Conservation (phyloP, 2,888 invertebrate species). For the Perdita meconis region DNA sequence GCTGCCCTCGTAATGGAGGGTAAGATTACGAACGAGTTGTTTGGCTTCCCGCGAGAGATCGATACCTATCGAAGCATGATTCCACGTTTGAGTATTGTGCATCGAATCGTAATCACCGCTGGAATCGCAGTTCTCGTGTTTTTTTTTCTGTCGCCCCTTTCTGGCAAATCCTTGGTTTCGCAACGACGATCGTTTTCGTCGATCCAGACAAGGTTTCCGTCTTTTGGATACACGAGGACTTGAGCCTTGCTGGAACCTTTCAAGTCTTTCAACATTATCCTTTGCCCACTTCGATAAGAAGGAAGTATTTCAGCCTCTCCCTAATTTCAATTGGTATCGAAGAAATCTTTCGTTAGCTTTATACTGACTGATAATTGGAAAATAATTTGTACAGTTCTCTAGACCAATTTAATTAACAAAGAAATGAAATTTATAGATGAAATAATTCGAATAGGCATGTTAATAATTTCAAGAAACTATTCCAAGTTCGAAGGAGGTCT, state of each 20-base stretch:
- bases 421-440: no score
- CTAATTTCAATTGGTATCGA: no score
- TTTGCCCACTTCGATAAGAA: neutral
- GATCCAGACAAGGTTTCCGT: constrained; percentile 16
- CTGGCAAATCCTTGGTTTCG: constrained; percentile 28
- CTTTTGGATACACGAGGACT: constrained; percentile 5
- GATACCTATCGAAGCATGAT: constrained; percentile 49
- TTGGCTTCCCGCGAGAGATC: constrained; percentile 33
- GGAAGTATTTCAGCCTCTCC: neutral
- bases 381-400: no score
- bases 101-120: constrained; percentile 27
- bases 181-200: constrained; percentile 8
- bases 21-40: constrained; percentile 56
- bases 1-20: constrained; percentile 57
- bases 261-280: neutral
- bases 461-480: constrained; percentile 25
- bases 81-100: constrained; percentile 26
- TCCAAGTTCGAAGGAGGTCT: neutral
- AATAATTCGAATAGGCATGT: constrained; percentile 11
- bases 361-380: no score
- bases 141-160: constrained; percentile 4
- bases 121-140: neutral
- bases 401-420: no score
- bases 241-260: constrained; percentile 12
- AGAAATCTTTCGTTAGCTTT: no score